Evolutionary conservation across 1,140 invertebrate genomes (phyloP), one percentile per base, ranked within the genome.

Genomic region (Drosophila pseudoobscura): DNA sequence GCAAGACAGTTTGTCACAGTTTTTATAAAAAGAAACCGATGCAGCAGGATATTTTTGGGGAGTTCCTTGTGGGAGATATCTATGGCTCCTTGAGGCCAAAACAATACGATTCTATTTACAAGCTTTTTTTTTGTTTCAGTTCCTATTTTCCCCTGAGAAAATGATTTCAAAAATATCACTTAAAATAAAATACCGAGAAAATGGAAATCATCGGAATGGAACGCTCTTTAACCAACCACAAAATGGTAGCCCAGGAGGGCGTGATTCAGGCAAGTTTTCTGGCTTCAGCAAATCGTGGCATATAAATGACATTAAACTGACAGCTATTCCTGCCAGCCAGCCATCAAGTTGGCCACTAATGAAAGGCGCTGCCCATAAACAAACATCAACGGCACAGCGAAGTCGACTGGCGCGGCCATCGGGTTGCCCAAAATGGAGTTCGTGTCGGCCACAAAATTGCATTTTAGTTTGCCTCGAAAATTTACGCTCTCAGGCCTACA

Each of bases 361-460:
- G 54, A 72, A 66, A 68, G 61, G 45, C 71, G 54, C 54, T 66
- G 47, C 44, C 50, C 13, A 74, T 76, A 76, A 76, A 69, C 73
- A 76, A 76, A 76, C 74, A 76, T 69, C 69, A 62, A 49, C 44
- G 13, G 61, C 29, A 43, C 31, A 58, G 35, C 22, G 31, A 39
- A 39, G 47, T 11, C 3, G 31, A 35, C 47, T 35, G 39, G 50
- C 50, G 35, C 35, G 43, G 15, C 13, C 22, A 45, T 52, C 24
- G 31, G 20, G 46, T 46, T 41, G 31, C 22, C 43, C 49, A 50
- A 43, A 49, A 31, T 75, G 61, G 63, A 46, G 39, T 56, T 49
- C 54, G 43, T 62, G 77, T 62, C 52, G 50, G 45, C 59, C 64
- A 75, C 78, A 60, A 75, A 75, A 79, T 75, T 75, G 77, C 71